Conservation (phyloP, 1,140 invertebrate species). For the Drosophila miranda region DNA sequence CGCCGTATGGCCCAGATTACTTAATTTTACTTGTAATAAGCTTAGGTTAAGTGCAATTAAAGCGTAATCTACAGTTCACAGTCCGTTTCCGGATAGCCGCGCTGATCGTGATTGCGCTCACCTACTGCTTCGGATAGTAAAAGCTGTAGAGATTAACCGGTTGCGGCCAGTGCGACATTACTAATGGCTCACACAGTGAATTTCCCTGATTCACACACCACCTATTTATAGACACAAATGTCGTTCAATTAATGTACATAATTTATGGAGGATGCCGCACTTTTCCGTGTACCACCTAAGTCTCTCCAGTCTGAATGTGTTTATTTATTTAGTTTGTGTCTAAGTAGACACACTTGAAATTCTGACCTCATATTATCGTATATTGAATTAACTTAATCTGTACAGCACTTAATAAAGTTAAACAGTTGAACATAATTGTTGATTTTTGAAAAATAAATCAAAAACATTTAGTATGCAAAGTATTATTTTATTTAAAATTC, state of each 20-base stretch:
- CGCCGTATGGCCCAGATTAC: too few species aligned
- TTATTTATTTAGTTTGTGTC: conserved; percentile 23
- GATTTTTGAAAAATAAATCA: too few species aligned
- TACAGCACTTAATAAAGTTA: too few species aligned
- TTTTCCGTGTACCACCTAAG: neutral
- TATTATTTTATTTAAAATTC: too few species aligned
- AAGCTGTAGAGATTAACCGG: conserved; percentile 20
- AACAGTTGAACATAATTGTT: too few species aligned
- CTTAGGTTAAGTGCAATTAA: neutral
- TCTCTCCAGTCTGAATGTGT: conserved; percentile 3
- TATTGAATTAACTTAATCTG: too few species aligned
- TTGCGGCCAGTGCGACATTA: conserved; percentile 8
- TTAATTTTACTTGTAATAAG: too few species aligned
- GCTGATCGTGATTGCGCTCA: too few species aligned
- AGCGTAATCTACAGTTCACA: too few species aligned
- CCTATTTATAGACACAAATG: neutral
- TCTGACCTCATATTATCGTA: conserved; percentile 4
- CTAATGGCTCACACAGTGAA: neutral
- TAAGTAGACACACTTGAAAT: conserved; percentile 8
- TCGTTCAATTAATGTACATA: conserved; percentile 12
- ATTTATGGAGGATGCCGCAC: too few species aligned
- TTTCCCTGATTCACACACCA: neutral
- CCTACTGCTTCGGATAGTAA: neutral
- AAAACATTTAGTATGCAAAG: too few species aligned
- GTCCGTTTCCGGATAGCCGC: too few species aligned